phyloP scores from a whole-genome alignment of 2,797 vertebrate species.

The Lycodopsis pacificus region DNA sequence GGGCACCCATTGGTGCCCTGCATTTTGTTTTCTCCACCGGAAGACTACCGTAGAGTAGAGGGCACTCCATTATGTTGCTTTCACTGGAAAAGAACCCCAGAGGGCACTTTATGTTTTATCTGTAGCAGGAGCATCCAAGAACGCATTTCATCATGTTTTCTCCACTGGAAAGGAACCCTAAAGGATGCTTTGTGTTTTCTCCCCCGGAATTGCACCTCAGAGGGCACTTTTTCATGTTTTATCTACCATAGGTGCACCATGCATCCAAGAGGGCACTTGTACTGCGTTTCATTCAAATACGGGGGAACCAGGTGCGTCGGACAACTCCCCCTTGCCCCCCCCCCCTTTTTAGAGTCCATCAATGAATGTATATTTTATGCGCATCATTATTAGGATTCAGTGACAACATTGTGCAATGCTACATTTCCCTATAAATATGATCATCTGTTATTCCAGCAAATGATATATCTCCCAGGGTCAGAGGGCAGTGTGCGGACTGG shows the following conservation, averaged over 20 bases:
- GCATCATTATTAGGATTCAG: neutral
- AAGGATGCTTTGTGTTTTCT: neutral
- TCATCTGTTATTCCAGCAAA: neutral
- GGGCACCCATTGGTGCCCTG: neutral
- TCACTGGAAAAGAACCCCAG: neutral
- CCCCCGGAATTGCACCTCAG: neutral
- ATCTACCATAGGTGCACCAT: neutral
- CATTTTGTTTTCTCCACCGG: neutral
- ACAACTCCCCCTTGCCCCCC: too few species aligned
- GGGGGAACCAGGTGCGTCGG: too few species aligned
- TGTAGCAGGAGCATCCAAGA: too few species aligned
- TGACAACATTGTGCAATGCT: neutral
- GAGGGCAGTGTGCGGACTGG: neutral
- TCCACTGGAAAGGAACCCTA: neutral
- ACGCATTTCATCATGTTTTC: neutral
- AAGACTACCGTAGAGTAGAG: neutral
- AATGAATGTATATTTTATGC: neutral
- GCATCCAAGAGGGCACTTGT: too few species aligned
- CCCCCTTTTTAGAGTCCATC: too few species aligned
- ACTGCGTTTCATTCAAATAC: too few species aligned
- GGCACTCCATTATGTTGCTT: neutral
- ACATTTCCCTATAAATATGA: neutral
- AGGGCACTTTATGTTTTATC: neutral
- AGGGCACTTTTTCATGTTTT: neutral
- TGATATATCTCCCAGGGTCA: neutral